A percentile compares a stretch with the other conserved stretches of the same genome.
Evolutionary conservation across 2,888 invertebrate genomes (phyloP).

Genomic region (Ferdinandea cuprea): DNA sequence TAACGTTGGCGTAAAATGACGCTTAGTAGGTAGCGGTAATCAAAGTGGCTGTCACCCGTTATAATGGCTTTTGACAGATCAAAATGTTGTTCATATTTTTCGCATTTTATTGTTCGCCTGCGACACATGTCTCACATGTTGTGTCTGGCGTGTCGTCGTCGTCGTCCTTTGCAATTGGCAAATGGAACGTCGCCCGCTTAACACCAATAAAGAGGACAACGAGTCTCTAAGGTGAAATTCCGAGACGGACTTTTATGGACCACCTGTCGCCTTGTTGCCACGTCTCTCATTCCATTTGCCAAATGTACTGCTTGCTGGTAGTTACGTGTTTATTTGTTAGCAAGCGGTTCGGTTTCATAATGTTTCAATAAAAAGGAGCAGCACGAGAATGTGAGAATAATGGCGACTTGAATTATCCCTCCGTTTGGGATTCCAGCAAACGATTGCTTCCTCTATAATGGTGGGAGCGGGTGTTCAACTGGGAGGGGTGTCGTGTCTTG

Average conservation of each 20-base stretch:
- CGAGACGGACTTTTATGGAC: constrained; percentile 79
- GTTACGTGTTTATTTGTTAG: constrained; percentile 63
- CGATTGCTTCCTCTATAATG: constrained; percentile 39
- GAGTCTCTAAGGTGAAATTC: constrained; percentile 79
- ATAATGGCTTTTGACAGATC: constrained; percentile 45
- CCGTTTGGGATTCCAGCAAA: constrained; percentile 53
- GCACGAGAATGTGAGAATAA: constrained; percentile 53
- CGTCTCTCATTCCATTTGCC: constrained; percentile 14
- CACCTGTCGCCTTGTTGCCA: constrained; percentile 78
- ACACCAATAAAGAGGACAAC: constrained; percentile 65
- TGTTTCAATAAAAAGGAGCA: constrained; percentile 66
- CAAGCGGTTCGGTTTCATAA: constrained; percentile 49
- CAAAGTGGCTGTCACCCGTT: constrained; percentile 42
- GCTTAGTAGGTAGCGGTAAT: constrained; percentile 25
- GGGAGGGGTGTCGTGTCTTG: background rate
- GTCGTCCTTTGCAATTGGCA: constrained; percentile 33
- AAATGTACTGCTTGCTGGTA: constrained; percentile 2
- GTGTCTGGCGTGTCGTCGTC: background rate
- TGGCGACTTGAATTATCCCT: constrained; percentile 59
- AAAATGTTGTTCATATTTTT: constrained; percentile 35
- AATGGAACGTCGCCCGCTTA: constrained; percentile 39
- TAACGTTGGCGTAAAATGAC: constrained; percentile 20
- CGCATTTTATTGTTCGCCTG: constrained; percentile 24
- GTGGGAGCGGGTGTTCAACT: background rate
- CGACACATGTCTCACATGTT: constrained; percentile 35